Percentiles rank a stretch among this genome's conserved stretches.
Evolutionary conservation across 2,888 invertebrate species (phyloP).

Genomic region (Mamestra brassicae): DNA sequence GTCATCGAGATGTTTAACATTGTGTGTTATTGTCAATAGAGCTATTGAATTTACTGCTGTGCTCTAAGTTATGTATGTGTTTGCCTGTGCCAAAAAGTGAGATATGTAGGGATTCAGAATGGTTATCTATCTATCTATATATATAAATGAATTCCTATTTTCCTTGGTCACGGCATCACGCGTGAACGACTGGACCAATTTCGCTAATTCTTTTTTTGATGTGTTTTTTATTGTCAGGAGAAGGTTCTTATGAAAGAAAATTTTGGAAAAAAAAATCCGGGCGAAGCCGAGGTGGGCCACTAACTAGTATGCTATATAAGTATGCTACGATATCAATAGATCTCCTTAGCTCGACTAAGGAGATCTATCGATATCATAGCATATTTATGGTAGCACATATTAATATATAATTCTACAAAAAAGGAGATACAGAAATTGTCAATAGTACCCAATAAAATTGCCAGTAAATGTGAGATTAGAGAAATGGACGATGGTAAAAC

Average conservation of each 20-base stretch:
- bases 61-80: not conserved
- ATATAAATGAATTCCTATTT: too few relatives aligned
- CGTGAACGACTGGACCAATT: too few relatives aligned
- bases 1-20: conserved; percentile 67
- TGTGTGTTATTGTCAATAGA: conserved; percentile 52
- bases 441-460: not conserved
- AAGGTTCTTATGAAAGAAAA: too few relatives aligned
- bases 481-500: conserved; percentile 17
- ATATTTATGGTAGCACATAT: not conserved
- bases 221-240: too few relatives aligned
- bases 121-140: too few relatives aligned
- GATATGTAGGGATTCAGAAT: not conserved
- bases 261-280: too few relatives aligned
- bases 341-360: not conserved
- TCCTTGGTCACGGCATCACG: too few relatives aligned
- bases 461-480: not conserved
- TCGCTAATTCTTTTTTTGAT: too few relatives aligned
- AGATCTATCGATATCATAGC: not conserved
- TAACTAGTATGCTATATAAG: too few relatives aligned
- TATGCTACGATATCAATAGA: too few relatives aligned
- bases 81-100: conserved; percentile 13
- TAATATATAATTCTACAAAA: not conserved
- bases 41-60: conserved; percentile 44
- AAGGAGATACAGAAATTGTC: not conserved
- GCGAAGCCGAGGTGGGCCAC: too few relatives aligned